Evolutionary conservation across 2,888 invertebrate species (phyloP).

Genomic region (Plebejus argus): DNA sequence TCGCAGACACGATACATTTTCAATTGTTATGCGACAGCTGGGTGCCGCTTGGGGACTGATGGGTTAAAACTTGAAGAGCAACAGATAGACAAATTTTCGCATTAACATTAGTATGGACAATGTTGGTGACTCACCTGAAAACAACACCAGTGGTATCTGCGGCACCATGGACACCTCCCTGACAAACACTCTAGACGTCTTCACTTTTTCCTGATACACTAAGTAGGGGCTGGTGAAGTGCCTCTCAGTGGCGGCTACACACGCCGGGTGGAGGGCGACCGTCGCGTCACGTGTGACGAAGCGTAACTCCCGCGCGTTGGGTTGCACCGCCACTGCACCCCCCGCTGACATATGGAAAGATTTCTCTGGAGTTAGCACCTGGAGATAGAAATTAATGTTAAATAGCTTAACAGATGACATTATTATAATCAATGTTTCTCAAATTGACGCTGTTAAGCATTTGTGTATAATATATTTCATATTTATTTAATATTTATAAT

Average conservation of each 20-base stretch:
- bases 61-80: no score
- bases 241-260: constrained; percentile 84
- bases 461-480: no score
- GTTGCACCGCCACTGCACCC: constrained; percentile 87
- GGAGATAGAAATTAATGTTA: constrained; percentile 29
- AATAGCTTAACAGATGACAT: no score
- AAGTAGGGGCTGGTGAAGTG: constrained; percentile 88
- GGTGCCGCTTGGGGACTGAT: no score
- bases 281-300: constrained; percentile 89
- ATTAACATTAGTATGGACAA: no score
- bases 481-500: no score
- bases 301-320: constrained; percentile 85
- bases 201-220: constrained; percentile 91
- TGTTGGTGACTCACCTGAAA: constrained; percentile 66
- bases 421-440: no score
- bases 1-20: no score
- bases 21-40: no score
- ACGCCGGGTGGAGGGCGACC: constrained; percentile 89
- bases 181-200: constrained; percentile 89
- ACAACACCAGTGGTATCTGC: constrained; percentile 85
- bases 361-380: constrained; percentile 88
- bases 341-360: constrained; percentile 86
- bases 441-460: no score
- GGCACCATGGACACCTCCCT: constrained; percentile 91
- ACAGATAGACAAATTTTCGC: no score